A percentile compares a stretch with the other conserved stretches of the same genome.
phyloP scores from a whole-genome alignment of 2,888 invertebrate species.

The Nyleta sp. region DNA sequence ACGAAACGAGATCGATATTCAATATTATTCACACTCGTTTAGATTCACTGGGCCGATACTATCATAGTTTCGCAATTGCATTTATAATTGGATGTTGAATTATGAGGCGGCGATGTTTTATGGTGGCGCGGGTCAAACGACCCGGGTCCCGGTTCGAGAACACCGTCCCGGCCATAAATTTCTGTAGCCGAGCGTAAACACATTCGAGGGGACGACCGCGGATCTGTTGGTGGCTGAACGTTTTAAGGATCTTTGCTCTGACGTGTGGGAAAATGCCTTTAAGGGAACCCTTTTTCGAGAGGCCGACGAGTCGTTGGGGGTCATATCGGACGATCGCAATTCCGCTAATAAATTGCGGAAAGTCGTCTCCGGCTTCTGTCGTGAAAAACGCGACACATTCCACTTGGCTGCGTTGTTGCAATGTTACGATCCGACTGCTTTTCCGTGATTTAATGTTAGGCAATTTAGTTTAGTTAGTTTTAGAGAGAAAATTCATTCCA shows the following conservation, averaged over 20 bases:
- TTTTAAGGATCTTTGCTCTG: conserved; percentile 39
- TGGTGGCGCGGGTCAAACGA: conserved; percentile 59
- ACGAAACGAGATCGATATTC: conserved; percentile 41
- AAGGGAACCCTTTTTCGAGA: conserved; percentile 41
- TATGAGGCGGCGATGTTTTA: conserved; percentile 58
- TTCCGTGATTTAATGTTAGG: conserved; percentile 4
- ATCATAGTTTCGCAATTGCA: conserved; percentile 57
- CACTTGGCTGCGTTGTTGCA: too few species aligned
- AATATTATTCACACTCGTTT: conserved; percentile 50
- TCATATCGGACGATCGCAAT: conserved; percentile 25
- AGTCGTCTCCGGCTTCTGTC: conserved; percentile 14
- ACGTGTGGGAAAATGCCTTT: conserved; percentile 58
- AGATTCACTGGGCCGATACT: conserved; percentile 34
- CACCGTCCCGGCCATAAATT: conserved; percentile 59
- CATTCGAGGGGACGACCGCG: conserved; percentile 52
- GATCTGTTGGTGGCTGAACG: conserved; percentile 32
- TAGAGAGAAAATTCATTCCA: too few species aligned
- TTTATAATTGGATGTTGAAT: conserved; percentile 64
- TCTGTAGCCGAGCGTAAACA: conserved; percentile 58
- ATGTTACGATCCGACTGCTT: too few species aligned
- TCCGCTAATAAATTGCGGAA: conserved; percentile 35
- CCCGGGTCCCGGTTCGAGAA: conserved; percentile 47
- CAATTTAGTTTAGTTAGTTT: too few species aligned
- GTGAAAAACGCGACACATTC: conserved; percentile 20
- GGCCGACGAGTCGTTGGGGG: conserved; percentile 55